These are phyloP conservation scores for Aptenodytes patagonicus DNA, from an alignment of 2,113 vertebrate genomes.

Conservation along the genomic window DNA sequence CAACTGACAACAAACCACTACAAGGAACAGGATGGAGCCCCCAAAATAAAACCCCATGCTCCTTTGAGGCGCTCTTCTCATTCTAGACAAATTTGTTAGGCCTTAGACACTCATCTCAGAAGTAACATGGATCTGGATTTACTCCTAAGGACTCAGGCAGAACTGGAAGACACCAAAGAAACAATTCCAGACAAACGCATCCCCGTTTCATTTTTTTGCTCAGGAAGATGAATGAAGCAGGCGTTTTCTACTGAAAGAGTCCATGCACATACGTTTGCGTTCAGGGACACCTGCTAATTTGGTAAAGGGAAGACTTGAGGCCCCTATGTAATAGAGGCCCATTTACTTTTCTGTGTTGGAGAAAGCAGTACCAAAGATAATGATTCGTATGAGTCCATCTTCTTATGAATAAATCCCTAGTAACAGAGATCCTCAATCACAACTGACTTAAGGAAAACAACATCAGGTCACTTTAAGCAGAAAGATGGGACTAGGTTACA, in stretches of 20 bases:
- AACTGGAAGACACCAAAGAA: background rate
- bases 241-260: background rate
- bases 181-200: background rate
- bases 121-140: background rate
- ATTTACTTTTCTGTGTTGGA: background rate
- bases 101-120: background rate
- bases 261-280: fast-evolving
- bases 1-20: background rate
- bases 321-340: fast-evolving
- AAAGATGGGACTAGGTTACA: background rate
- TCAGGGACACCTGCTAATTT: fast-evolving
- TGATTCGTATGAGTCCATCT: background rate
- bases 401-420: background rate
- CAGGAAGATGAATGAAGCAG: background rate
- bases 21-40: background rate
- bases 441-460: background rate
- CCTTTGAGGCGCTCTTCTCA: background rate
- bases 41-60: background rate
- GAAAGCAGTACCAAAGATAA: background rate
- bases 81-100: background rate
- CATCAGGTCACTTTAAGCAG: background rate
- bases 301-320: background rate
- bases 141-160: background rate
- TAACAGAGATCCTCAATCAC: background rate
- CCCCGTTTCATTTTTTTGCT: fast-evolving